Base-by-base conservation (phyloP, 2,888 invertebrate species). In the Clistopyga incitator region DNA sequence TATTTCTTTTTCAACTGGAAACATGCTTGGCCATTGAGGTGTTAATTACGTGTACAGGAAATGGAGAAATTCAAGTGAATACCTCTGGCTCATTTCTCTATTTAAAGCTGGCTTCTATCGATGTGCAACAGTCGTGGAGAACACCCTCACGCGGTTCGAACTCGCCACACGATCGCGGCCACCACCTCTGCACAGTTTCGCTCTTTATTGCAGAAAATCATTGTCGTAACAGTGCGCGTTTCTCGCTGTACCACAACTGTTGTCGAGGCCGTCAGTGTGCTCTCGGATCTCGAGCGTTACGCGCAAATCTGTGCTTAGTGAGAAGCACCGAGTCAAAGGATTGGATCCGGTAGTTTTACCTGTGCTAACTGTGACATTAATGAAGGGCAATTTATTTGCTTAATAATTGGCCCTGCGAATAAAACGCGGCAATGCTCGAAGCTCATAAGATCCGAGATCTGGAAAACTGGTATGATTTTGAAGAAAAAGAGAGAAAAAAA, bases 281-380 rank as follows among this genome's bases (percentile, higher is more conserved):
- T 80, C 71, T n/a, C 61, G 79, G 76, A 77, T 71, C 76, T 72
- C 80, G 80, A 72, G 61, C 83, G 80, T 68, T 54, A 47, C 68
- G 42, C 70, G 50, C 50, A 61, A 18, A 18, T 38, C 67, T 56
- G 20, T 42, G 52, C 6, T 64, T 50, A 10, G 29, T 34, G 18
- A 65, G 10, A 23, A 20, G 10, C 45, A 0, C 6, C 65, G 45
- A 15, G 18, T 3, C 25, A 10, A 52, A 52, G n/a, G 1, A 38
- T 50, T 56, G 11, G 29, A 56, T 6, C 38, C 11, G 56, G 25
- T 56, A 56, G n/a, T 67, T 77, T 34, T 47, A 47, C 13, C 54
- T 25, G 8, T 42, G 10, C 18, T 25, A 47, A 47, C 20, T 59
- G 56, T 56, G 56, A 61, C 18, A 59, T 34, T 38, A 61, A 61